Percentiles rank a stretch among this genome's conserved stretches.
phyloP scores from a whole-genome alignment of 1,140 invertebrate genomes.

The Portunus trituberculatus region DNA sequence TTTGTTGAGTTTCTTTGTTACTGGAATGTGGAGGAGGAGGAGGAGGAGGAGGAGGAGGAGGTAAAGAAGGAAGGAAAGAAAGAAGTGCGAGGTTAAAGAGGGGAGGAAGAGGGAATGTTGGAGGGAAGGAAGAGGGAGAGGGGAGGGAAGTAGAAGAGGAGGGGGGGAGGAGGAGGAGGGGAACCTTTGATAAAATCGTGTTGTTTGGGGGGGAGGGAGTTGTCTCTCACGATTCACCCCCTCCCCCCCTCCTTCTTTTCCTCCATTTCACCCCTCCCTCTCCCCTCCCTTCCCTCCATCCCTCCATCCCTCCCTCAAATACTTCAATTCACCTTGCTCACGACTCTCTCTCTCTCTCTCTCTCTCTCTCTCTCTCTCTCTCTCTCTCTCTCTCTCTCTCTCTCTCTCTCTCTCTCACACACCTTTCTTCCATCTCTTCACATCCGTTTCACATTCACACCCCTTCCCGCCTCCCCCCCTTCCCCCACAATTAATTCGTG shows the following conservation, averaged over 20 bases:
- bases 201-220: background rate
- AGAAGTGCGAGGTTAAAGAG: too few species aligned
- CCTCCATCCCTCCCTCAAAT: background rate
- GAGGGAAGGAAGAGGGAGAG: too few species aligned
- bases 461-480: background rate
- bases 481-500: background rate
- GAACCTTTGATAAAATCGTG: background rate
- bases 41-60: too few species aligned
- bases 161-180: too few species aligned
- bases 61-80: too few species aligned
- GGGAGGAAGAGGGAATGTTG: too few species aligned
- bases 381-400: slow-evolving; percentile 8
- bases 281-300: background rate
- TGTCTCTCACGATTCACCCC: slow-evolving; percentile 15
- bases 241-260: background rate
- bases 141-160: too few species aligned
- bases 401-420: too few species aligned
- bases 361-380: slow-evolving; percentile 57
- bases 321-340: background rate
- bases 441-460: too few species aligned
- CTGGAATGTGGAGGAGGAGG: background rate
- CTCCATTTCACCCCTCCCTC: background rate
- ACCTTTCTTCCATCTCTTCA: slow-evolving; percentile 29
- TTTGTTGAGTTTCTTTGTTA: background rate
- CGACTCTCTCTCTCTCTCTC: slow-evolving; percentile 35